phyloP scores from a whole-genome alignment of 2,888 invertebrate genomes.

The Apantesis nais region DNA sequence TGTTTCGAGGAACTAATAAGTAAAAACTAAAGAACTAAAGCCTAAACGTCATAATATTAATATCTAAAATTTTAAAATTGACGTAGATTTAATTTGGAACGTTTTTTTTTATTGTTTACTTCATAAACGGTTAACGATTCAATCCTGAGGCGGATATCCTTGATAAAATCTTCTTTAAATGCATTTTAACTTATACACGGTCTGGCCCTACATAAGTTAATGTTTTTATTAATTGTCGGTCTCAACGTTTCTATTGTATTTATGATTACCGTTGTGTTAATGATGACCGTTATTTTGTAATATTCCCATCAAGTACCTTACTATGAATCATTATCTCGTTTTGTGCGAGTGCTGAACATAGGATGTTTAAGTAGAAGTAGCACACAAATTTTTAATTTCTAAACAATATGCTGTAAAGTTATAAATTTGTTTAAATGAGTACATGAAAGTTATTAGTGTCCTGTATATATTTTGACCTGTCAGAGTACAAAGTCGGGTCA shows the following conservation, averaged over 20 bases:
- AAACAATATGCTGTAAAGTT: too few relatives aligned
- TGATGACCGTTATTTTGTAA: not conserved
- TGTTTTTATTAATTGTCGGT: too few relatives aligned
- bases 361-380: too few relatives aligned
- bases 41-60: not conserved
- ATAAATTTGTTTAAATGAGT: too few relatives aligned
- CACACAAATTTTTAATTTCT: too few relatives aligned
- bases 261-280: not conserved
- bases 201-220: not conserved
- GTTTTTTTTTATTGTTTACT: not conserved
- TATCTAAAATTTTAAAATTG: not conserved
- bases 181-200: too few relatives aligned
- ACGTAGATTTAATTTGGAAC: not conserved
- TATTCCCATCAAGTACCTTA: not conserved
- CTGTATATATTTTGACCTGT: too few relatives aligned
- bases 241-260: not conserved
- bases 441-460: too few relatives aligned
- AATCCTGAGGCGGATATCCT: not conserved
- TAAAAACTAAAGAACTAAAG: not conserved
- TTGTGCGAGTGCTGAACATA: too few relatives aligned
- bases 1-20: not conserved
- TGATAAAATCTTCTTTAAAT: not conserved
- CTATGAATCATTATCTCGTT: constrained; percentile 6
- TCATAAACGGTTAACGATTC: not conserved
- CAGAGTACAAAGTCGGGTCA: too few relatives aligned